Evolutionary conservation across 2,797 vertebrate genomes (phyloP), one percentile per base, ranked within the genome.

Genomic region (Cichlasoma orientale): DNA sequence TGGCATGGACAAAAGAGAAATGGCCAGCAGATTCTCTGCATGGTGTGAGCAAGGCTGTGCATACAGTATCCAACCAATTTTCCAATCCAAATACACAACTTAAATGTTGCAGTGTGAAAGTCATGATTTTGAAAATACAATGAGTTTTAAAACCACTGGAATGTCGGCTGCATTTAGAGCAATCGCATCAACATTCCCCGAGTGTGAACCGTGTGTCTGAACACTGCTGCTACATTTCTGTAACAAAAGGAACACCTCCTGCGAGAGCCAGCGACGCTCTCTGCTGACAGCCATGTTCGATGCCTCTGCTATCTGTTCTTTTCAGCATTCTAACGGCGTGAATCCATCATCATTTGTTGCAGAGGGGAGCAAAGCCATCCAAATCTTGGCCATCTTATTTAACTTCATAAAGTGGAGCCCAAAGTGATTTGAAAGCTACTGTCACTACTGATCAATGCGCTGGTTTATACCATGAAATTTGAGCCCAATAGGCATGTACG

Each of bases 291-390:
- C 69, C 68, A n/a, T 61, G 81, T 84, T 78, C 21, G 38, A 54
- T 41, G 57, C 36, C 61, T 71, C 77, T 78, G 56, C 73, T 70
- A 79, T 86, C 83, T 74, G 61, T 52, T 90, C 79, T 80, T 77
- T 80, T 91, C 84, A 77, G 83, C 59, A 82, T 72, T 56, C 80
- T 80, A 90, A 92, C 82, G 86, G 82, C 71, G 70, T 31, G 80
- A 86, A 94, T 94, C 90, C 77, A 90, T 93, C 89, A 89, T 88
- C 78, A 81, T 90, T 88, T 91, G 74, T 77, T 82, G 58, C 63
- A 89, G 78, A 74, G 73, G 69, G 63, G 72, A 86, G 78, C 50
- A 74, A 77, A 87, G 72, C 52, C 14, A 79, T 74, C 56, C 77
- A 63, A 85, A 66, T 55, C 77, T 16, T 52, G 38, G 36, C 75